phyloP scores from a whole-genome alignment of 2,797 vertebrate genomes.

The Pipistrellus pipistrellus region DNA sequence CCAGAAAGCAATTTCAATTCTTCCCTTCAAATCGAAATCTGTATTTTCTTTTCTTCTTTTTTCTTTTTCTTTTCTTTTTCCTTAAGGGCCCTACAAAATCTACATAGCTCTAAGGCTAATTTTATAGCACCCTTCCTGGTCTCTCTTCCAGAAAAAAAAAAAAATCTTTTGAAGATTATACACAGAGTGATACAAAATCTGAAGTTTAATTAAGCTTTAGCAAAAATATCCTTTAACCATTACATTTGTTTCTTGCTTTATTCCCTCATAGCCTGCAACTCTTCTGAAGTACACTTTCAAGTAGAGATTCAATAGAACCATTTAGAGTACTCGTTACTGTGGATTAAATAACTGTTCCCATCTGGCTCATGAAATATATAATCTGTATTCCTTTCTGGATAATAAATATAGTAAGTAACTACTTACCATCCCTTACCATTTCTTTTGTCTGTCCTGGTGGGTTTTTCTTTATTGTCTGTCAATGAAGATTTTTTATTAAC shows the following conservation, averaged over 20 bases:
- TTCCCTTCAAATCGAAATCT: constrained; percentile 79
- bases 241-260: constrained; percentile 83
- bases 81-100: constrained; percentile 70
- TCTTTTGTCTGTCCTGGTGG: constrained; percentile 61
- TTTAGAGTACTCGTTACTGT: constrained; percentile 80
- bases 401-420: constrained; percentile 84
- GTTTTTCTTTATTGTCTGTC: constrained; percentile 68
- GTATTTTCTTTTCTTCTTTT: constrained; percentile 14
- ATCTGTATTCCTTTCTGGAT: constrained; percentile 80
- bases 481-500: constrained; percentile 68
- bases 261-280: constrained; percentile 83
- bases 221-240: constrained; percentile 83
- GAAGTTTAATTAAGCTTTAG: constrained; percentile 85
- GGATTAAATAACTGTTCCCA: constrained; percentile 85
- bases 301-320: constrained; percentile 80
- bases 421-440: constrained; percentile 62
- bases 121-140: constrained; percentile 74
- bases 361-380: constrained; percentile 84
- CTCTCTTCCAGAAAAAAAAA: constrained; percentile 67
- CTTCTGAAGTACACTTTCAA: constrained; percentile 80
- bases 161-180: constrained; percentile 73
- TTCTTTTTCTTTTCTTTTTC: constrained; percentile 31
- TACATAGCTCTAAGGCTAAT: constrained; percentile 79
- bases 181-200: constrained; percentile 77
- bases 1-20: constrained; percentile 77